Evolutionary conservation across 2,113 vertebrate species (phyloP).

Genomic region (Podocnemis expansa): DNA sequence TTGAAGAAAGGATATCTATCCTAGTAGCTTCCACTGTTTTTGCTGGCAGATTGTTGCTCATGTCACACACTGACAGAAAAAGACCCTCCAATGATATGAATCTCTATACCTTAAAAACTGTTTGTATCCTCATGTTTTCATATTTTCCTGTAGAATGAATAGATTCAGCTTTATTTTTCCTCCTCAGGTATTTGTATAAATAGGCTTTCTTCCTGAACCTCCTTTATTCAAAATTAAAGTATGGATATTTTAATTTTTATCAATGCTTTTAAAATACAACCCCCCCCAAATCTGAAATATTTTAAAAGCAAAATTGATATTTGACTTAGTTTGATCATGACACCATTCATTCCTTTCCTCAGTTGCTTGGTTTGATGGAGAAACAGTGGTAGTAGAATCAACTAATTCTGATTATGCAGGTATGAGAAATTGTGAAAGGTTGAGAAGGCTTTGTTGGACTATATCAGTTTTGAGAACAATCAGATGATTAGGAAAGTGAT

Average conservation of each 20-base stretch:
- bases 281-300: not conserved
- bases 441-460: too few relatives aligned
- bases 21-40: conserved; percentile 12
- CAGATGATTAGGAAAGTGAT: not conserved
- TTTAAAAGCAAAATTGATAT: not conserved
- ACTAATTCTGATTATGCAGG: not conserved
- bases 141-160: not conserved
- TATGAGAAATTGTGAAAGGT: too few relatives aligned
- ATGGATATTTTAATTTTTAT: not conserved
- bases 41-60: conserved; percentile 8
- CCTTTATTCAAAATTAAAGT: not conserved
- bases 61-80: not conserved
- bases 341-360: not conserved
- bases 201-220: not conserved
- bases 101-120: not conserved
- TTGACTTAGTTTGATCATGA: not conserved
- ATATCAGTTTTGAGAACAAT: not conserved
- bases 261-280: not conserved
- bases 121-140: not conserved
- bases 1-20: conserved; percentile 26
- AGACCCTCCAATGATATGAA: not conserved
- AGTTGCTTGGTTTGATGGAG: not conserved
- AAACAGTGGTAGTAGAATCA: not conserved
- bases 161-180: not conserved
- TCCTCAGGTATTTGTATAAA: not conserved